Conservation (phyloP, 2,113 vertebrate genomes). For the Podocnemis expansa region DNA sequence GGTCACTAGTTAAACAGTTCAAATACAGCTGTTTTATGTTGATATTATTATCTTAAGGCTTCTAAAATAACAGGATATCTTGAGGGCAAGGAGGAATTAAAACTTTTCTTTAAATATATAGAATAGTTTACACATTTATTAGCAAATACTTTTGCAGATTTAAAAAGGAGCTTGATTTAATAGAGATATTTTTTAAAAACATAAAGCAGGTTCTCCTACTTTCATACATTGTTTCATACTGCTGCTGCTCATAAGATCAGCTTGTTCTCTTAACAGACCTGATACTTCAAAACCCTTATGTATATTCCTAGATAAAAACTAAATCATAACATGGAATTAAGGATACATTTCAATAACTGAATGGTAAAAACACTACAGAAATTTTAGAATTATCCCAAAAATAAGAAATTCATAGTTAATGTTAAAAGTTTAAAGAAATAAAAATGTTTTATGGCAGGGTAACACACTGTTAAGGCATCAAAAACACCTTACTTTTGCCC, state of each 20-base stretch:
- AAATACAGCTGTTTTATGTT: conserved; percentile 20
- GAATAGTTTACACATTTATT: neutral
- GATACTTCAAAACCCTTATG: neutral
- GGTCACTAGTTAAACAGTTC: conserved; percentile 38
- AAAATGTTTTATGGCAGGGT: neutral
- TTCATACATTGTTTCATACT: neutral
- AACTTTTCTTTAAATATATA: neutral
- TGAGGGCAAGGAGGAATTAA: neutral
- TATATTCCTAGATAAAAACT: neutral
- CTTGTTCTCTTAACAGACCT: neutral
- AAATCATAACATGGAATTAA: neutral
- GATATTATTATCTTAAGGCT: neutral
- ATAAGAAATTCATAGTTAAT: neutral
- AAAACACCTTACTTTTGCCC: neutral
- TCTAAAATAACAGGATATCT: conserved; percentile 12
- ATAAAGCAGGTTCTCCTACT: neutral
- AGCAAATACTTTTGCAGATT: neutral
- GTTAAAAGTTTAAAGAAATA: neutral
- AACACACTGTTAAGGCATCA: rapidly evolving
- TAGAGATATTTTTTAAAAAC: neutral
- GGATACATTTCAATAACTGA: neutral
- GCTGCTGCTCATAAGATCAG: neutral
- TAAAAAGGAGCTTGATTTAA: neutral
- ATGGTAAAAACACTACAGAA: neutral
- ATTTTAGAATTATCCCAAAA: neutral